Evolutionary conservation across 2,113 vertebrate species (phyloP).

Genomic region (Odontophorus gujanensis): DNA sequence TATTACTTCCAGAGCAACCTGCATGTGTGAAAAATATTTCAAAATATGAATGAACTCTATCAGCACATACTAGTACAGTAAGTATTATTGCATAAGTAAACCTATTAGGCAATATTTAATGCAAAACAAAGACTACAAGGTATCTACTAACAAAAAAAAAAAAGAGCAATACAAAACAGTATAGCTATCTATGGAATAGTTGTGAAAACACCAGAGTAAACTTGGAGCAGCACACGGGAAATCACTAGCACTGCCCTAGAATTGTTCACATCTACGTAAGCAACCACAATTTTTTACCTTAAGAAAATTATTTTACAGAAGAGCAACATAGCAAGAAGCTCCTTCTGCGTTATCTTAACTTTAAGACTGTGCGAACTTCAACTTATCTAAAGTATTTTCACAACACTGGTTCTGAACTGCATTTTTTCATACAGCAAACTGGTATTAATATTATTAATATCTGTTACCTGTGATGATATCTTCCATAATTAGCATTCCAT

Average conservation of each 20-base stretch:
- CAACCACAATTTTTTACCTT: neutral
- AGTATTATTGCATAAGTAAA: neutral
- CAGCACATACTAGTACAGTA: neutral
- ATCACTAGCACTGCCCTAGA: fast-evolving
- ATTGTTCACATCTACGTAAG: neutral
- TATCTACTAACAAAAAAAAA: neutral
- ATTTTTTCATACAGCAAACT: neutral
- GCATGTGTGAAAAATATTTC: neutral
- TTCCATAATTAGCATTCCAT: neutral
- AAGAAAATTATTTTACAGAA: neutral
- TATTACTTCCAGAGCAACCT: no score
- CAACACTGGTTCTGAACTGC: neutral
- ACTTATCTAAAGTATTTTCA: neutral
- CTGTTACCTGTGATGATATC: neutral
- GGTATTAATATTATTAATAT: neutral
- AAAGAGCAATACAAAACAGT: neutral
- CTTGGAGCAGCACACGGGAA: neutral
- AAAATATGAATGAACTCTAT: neutral
- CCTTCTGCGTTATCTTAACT: neutral
- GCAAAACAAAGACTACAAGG: neutral
- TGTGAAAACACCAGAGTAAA: neutral
- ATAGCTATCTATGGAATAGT: neutral
- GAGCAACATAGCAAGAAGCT: neutral
- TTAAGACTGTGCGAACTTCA: neutral
- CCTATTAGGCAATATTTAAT: neutral